Evolutionary conservation across 1,140 invertebrate genomes (phyloP), one percentile per base, ranked within the genome.

Genomic region (Pomphorhynchus laevis): DNA sequence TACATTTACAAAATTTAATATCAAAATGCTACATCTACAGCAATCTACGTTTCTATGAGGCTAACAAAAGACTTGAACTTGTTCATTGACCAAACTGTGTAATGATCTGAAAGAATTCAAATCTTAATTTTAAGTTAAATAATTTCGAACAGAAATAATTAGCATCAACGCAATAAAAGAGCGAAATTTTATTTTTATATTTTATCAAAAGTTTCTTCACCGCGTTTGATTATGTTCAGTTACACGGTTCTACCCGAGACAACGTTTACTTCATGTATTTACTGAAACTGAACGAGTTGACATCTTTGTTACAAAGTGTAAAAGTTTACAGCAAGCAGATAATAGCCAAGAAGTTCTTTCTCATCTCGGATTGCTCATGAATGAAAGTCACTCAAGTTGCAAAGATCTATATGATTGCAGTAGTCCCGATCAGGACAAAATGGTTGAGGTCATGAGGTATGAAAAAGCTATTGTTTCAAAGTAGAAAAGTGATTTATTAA

Each of bases 381-480:
- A 67, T 21, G 62, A 67, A 34, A 89, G 77, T 51, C 84, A 95
- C 54, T 51, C 61, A 1, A 86, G 76, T 51, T 66, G 86, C 20
- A 60, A 67, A 38, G 64, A 71, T 35, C 52, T 77, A 1, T 98
- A 86, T 52, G 74, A 93, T 54, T 95, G 84, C 55, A 86, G 76
- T 38, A 79, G 86, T 62, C 63, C 69, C 1, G 66, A 71, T 47
- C 61, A 95, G 39, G 79, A 98, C 55, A 57, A 59, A 36, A 59
- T 93, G 4, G 75, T 89, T 22, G 56, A 69, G 20, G 53, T 71
- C 33, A 74, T 75, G n/a, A 54, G 64, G 55, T 57, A 47, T 48
- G 53, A 49, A 24, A 6, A n/a, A 25, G 5, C 24, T 25, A 6
- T 25, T 25, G 5, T 25, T 25, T 25, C 12, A 6, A 25, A 25